These are phyloP conservation scores for Diadumene lineata DNA, from an alignment of 92 coral and sea anemone genomes.

Conservation along the genomic window DNA sequence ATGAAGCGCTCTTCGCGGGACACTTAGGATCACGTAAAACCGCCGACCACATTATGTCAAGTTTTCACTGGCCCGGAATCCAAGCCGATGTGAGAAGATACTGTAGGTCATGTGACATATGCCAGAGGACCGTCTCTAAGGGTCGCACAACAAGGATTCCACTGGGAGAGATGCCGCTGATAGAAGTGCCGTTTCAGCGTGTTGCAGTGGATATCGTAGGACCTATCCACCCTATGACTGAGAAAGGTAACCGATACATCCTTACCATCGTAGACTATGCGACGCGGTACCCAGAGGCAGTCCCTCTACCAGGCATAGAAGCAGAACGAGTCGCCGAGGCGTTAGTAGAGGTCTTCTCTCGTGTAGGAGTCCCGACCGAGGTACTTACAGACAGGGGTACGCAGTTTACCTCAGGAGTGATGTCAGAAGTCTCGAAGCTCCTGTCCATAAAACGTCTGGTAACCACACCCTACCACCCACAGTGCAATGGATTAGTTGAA, in stretches of 20 bases:
- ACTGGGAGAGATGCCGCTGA: too few species aligned
- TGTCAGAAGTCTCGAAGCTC: too few species aligned
- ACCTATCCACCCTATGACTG: slow-evolving; percentile 29
- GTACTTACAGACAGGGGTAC: too few species aligned
- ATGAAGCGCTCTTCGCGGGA: too few species aligned
- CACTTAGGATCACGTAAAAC: slow-evolving; percentile 57
- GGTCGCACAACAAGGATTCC: slow-evolving; percentile 56
- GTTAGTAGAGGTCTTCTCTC: slow-evolving; percentile 32
- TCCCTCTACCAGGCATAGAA: slow-evolving; percentile 6
- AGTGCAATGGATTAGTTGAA: too few species aligned
- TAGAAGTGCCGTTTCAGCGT: slow-evolving; percentile 42
- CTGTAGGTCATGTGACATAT: slow-evolving; percentile 40
- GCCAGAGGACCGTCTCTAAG: slow-evolving; percentile 25
- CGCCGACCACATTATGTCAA: slow-evolving; percentile 30
- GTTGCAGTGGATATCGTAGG: slow-evolving; percentile 43
- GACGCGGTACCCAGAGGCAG: too few species aligned
- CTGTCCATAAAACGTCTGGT: too few species aligned
- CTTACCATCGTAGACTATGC: slow-evolving; percentile 38
- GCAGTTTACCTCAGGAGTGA: too few species aligned
- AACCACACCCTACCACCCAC: too few species aligned
- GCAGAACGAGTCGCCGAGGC: slow-evolving; percentile 42
- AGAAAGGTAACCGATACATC: slow-evolving; percentile 39
- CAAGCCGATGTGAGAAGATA: slow-evolving; percentile 39
- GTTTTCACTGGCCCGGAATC: slow-evolving; percentile 57
- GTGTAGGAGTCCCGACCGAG: slow-evolving; percentile 42